These are phyloP conservation scores for Muscidifurax raptorellus DNA, from an alignment of 1,140 invertebrate genomes.

Conservation along the genomic window DNA sequence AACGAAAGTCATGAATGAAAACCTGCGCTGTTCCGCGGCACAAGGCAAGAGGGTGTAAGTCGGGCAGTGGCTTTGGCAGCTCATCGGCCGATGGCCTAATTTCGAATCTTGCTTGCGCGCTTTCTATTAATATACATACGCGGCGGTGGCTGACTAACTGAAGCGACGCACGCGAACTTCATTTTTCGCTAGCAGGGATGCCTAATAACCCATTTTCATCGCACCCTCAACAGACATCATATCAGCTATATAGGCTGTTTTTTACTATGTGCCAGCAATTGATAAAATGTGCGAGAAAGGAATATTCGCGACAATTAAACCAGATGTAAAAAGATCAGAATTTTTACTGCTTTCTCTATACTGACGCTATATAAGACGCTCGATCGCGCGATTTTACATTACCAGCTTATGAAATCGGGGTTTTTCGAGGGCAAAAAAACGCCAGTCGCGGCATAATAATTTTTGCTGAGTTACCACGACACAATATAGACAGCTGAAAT, in stretches of 20 bases:
- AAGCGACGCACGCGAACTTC: slow-evolving; percentile 22
- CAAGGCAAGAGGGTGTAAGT: background rate
- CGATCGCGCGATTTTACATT: too few relatives aligned
- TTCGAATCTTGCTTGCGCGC: background rate
- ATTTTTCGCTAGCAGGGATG: slow-evolving; percentile 7
- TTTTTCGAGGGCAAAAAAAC: background rate
- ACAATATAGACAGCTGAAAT: too few relatives aligned
- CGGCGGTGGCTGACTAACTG: background rate
- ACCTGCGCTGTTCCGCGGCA: background rate
- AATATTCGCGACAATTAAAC: too few relatives aligned
- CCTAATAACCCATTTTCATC: too few relatives aligned
- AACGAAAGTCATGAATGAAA: slow-evolving; percentile 13
- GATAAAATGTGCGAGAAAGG: too few relatives aligned
- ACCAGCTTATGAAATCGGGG: too few relatives aligned
- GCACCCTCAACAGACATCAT: too few relatives aligned
- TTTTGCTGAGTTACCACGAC: background rate
- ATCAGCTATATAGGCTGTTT: too few relatives aligned
- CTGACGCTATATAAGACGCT: too few relatives aligned
- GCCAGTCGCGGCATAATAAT: background rate
- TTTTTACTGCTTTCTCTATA: background rate
- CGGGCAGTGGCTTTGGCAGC: background rate
- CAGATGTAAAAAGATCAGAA: too few relatives aligned
- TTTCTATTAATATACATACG: slow-evolving; percentile 30
- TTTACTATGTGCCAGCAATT: too few relatives aligned
- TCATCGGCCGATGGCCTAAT: slow-evolving; percentile 20